phyloP scores from a whole-genome alignment of 2,113 vertebrate genomes.

The Phyllopteryx taeniolatus region DNA sequence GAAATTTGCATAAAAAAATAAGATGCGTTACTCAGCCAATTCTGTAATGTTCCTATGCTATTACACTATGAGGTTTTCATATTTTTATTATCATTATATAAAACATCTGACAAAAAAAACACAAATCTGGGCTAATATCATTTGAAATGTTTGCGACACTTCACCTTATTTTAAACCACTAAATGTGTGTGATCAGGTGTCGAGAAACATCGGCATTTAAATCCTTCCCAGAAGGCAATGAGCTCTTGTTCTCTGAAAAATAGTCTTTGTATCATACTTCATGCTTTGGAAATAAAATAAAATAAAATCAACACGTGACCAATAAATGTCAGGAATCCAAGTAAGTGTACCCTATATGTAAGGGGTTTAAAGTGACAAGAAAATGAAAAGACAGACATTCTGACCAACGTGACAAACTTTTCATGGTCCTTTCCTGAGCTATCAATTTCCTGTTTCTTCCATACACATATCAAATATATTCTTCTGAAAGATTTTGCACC shows the following conservation, averaged over 20 bases:
- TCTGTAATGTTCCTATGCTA: conserved; percentile 22
- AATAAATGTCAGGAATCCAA: conserved; percentile 35
- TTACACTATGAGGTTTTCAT: conserved; percentile 38
- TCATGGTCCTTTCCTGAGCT: conserved; percentile 44
- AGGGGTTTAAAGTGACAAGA: conserved; percentile 26
- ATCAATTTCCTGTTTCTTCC: conserved; percentile 8
- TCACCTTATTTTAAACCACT: conserved; percentile 59
- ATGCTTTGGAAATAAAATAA: conserved; percentile 24
- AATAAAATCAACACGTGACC: conserved; percentile 34
- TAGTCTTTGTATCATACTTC: conserved; percentile 36
- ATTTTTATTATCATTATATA: not conserved
- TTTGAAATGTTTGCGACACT: conserved; percentile 62
- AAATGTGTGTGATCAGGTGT: conserved; percentile 42
- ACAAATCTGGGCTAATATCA: conserved; percentile 19
- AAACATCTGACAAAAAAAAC: conserved; percentile 36
- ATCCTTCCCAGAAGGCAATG: conserved; percentile 72
- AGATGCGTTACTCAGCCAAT: conserved; percentile 54
- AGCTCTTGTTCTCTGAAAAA: conserved; percentile 17
- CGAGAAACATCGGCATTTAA: conserved; percentile 41
- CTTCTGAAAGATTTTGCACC: not conserved
- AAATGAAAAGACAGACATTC: conserved; percentile 56
- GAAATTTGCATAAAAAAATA: conserved; percentile 74
- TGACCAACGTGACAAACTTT: conserved; percentile 54
- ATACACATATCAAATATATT: conserved; percentile 12
- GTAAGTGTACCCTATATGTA: not conserved